These are phyloP conservation scores for Tympanoctomys barrerae DNA, from an alignment of 2,797 vertebrate species.

Conservation along the genomic window DNA sequence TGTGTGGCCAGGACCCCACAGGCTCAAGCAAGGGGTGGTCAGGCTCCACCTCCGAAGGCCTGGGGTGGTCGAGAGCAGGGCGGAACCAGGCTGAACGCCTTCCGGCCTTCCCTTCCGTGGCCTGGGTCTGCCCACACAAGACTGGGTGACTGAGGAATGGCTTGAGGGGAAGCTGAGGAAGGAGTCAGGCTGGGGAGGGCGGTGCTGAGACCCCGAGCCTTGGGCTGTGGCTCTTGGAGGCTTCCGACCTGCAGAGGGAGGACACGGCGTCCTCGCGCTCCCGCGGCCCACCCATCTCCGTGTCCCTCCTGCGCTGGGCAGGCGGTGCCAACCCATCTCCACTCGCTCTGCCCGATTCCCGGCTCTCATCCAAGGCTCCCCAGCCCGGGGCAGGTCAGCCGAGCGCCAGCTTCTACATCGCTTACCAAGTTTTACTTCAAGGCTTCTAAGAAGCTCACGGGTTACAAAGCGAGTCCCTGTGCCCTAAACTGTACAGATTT, in stretches of 20 bases:
- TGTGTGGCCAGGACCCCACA: accelerated
- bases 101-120: background rate
- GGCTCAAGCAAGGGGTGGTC: background rate
- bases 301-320: accelerated
- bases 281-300: accelerated
- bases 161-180: background rate
- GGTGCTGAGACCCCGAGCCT: accelerated
- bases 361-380: accelerated
- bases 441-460: background rate
- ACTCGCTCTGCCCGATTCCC: accelerated
- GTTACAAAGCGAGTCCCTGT: accelerated
- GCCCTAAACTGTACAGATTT: background rate
- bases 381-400: accelerated
- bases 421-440: accelerated
- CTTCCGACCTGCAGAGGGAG: background rate
- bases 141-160: accelerated
- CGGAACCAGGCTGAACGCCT: background rate
- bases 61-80: too few relatives aligned
- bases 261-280: too few relatives aligned
- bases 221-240: accelerated
- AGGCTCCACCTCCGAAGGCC: accelerated
- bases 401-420: background rate
- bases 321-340: background rate
- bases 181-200: background rate
- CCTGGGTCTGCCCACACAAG: background rate